These are phyloP conservation scores for Acanthococcus lagerstroemiae DNA, from an alignment of 2,888 invertebrate genomes.

Conservation along the genomic window DNA sequence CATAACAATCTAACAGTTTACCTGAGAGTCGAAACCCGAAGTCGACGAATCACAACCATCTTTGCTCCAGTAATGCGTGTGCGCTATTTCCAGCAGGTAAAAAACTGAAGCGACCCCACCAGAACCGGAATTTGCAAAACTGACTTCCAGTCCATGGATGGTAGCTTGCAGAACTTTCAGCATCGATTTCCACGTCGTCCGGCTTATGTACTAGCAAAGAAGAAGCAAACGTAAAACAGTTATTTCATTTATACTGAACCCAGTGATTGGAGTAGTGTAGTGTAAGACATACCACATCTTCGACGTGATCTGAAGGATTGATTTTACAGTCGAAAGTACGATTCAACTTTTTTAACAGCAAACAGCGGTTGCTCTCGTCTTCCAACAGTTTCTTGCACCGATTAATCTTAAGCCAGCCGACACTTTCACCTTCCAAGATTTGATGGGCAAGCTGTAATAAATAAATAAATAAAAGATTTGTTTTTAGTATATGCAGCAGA, in stretches of 20 bases:
- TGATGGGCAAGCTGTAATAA: constrained; percentile 58
- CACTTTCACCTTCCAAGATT: constrained; percentile 83
- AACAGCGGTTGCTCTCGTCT: constrained; percentile 93
- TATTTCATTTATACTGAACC: background rate
- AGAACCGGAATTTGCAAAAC: constrained; percentile 83
- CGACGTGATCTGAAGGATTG: constrained; percentile 90
- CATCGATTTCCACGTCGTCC: constrained; percentile 93
- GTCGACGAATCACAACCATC: constrained; percentile 52
- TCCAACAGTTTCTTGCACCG: constrained; percentile 93
- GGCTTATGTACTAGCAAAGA: constrained; percentile 63
- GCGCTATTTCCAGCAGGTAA: constrained; percentile 93
- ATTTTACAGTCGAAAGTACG: constrained; percentile 85
- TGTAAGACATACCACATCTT: constrained; percentile 86
- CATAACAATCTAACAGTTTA: no score
- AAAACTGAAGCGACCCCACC: constrained; percentile 97
- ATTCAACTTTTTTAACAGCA: constrained; percentile 90
- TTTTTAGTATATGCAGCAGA: no score
- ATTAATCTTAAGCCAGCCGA: constrained; percentile 92
- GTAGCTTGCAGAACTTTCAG: constrained; percentile 82
- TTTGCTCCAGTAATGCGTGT: constrained; percentile 95
- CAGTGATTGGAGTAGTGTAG: background rate
- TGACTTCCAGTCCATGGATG: constrained; percentile 80
- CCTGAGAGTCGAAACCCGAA: constrained; percentile 46
- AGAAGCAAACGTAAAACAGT: constrained; percentile 25
- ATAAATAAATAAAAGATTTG: background rate